Conservation (phyloP, 2,888 invertebrate genomes). For the Cephus runcator region DNA sequence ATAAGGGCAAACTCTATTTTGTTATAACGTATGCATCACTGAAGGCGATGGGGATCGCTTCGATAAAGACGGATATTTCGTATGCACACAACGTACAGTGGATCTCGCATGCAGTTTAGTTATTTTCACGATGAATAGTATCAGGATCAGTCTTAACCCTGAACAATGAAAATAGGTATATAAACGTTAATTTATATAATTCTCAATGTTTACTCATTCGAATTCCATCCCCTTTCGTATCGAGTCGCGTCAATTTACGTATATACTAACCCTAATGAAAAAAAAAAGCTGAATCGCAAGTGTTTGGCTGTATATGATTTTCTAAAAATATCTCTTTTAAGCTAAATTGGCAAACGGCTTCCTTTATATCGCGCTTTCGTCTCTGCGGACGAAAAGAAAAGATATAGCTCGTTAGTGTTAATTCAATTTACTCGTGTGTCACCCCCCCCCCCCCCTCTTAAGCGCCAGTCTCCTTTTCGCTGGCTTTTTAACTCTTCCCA, state of each 20-base stretch:
- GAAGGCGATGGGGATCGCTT: slow-evolving; percentile 10
- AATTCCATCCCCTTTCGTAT: neutral
- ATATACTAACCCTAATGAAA: slow-evolving; percentile 6
- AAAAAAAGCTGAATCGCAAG: slow-evolving; percentile 13
- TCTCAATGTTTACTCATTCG: neutral
- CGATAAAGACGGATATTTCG: slow-evolving; percentile 51
- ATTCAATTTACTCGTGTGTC: neutral
- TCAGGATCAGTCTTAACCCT: neutral
- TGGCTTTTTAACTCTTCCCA: neutral
- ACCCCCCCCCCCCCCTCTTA: neutral
- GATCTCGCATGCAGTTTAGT: neutral
- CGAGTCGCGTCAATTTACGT: neutral
- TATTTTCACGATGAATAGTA: neutral
- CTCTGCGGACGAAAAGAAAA: neutral
- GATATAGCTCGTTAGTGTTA: neutral
- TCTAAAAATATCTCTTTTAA: slow-evolving; percentile 37
- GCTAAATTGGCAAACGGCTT: neutral
- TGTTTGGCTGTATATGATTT: slow-evolving; percentile 25
- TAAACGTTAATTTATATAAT: neutral
- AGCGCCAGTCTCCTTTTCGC: neutral
- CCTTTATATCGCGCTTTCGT: neutral
- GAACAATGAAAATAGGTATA: neutral
- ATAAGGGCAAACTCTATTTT: slow-evolving; percentile 17
- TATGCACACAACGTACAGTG: neutral
- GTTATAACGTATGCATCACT: neutral